Evolutionary conservation across 2,797 vertebrate species (phyloP), one percentile per base, ranked within the genome.

Genomic region (Thalassophryne amazonica): DNA sequence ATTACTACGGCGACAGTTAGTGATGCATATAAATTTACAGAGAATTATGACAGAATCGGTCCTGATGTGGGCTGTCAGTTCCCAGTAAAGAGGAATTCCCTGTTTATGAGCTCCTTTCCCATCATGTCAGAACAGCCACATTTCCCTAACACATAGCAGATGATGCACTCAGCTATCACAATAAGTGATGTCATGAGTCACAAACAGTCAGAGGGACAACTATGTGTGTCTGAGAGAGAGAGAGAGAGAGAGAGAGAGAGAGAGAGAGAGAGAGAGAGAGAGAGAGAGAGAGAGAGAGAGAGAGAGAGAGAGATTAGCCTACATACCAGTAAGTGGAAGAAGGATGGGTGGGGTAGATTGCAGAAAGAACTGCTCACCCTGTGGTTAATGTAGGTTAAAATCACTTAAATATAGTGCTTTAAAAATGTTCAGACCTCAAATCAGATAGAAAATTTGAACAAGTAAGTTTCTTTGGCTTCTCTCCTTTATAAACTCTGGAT

Each of bases 121-220:
- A 70, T 50, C 50, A 36, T 49, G 70, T 74, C 49, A 15, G 24
- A 66, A 25, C 25, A 23, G 13, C 53, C 40, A 18, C 52, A 25
- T 38, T 70, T 40, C 58, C 68, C 48, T 86, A 82, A 87, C 21
- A 14, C 45, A 4, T 1, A 65, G 49, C 81, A 86, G 80, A 83
- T n/a, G n/a, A n/a, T 77, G 76, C 50, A n/a, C 39, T 36, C n/a
- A 45, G 40, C 39, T 27, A 59, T 62, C 58, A 57, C 46, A 63
- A 73, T 34, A 47, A 29, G 40, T 62, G 76, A 65, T 67, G 42
- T 57, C 42, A 17, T 3, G 1, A 57, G 19, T 46, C 14, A n/a
- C 36, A 19, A 17, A 4, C 48, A 68, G 64, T 61, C 65, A 45
- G 21, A 30, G 57, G 49, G 65, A 71, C 4, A 51, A 24, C 60